Evolutionary conservation across 2,113 vertebrate genomes (phyloP).

Genomic region (Manacus vitellinus): DNA sequence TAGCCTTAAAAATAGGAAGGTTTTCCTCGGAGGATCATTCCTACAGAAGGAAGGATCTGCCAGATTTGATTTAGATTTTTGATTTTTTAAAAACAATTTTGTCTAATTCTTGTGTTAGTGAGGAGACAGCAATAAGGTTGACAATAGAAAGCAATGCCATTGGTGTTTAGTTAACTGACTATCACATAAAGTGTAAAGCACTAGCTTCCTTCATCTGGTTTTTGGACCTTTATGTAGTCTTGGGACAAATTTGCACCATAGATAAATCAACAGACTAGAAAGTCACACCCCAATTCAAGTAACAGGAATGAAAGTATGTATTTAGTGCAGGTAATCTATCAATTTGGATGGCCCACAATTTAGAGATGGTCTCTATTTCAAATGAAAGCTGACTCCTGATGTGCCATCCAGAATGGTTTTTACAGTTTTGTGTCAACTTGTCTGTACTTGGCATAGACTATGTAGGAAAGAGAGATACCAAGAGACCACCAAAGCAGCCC

Average conservation of each 20-base stretch:
- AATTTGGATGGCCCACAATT: not conserved
- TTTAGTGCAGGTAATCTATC: not conserved
- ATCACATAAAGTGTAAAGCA: not conserved
- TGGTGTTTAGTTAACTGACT: not conserved
- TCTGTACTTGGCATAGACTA: not conserved
- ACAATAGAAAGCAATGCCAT: not conserved
- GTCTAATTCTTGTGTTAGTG: not conserved
- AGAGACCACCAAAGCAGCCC: not conserved
- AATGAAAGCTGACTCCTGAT: not conserved
- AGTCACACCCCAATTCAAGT: not conserved
- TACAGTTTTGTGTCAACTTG: not conserved
- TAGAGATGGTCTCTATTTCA: not conserved
- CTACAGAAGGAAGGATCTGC: not conserved
- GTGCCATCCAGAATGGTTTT: not conserved
- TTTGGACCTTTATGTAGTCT: not conserved
- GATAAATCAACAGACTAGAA: not conserved
- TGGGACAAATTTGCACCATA: not conserved
- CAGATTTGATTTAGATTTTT: not conserved
- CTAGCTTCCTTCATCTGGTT: not conserved
- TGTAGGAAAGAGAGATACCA: not conserved
- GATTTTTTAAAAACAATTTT: not conserved
- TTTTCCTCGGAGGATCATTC: not conserved
- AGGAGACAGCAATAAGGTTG: not conserved
- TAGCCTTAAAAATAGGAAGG: conserved; percentile 12
- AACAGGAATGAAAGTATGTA: not conserved